phyloP scores from a whole-genome alignment of 2,113 vertebrate genomes.

The Microtus montanus region DNA sequence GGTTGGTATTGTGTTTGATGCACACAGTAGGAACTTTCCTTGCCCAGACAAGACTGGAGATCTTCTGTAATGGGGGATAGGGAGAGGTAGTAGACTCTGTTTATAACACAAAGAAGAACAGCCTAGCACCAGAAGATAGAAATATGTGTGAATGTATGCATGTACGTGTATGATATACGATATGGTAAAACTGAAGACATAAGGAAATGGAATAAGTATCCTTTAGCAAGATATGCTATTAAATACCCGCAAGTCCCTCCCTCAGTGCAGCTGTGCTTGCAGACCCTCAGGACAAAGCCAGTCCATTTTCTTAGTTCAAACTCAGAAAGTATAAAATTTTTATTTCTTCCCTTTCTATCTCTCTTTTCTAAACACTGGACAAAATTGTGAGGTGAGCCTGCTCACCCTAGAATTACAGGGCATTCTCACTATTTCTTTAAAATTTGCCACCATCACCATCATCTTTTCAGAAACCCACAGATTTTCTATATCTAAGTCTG shows the following conservation, averaged over 20 bases:
- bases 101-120: not conserved
- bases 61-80: not conserved
- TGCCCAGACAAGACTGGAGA: not conserved
- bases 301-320: not conserved
- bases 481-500: not conserved
- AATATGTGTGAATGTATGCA: not conserved
- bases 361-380: not conserved
- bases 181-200: not conserved
- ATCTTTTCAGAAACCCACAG: not conserved
- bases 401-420: not conserved
- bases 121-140: not conserved
- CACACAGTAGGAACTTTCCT: not conserved
- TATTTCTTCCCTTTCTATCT: not conserved
- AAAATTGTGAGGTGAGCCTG: not conserved
- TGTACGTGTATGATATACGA: not conserved
- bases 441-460: not conserved
- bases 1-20: not conserved
- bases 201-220: not conserved
- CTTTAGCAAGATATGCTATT: not conserved
- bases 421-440: not conserved
- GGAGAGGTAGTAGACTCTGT: not conserved
- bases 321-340: not conserved
- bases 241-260: not conserved
- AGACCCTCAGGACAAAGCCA: not conserved
- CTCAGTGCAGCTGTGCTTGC: not conserved